Evolutionary conservation across 2,113 vertebrate species (phyloP), one percentile per base, ranked within the genome.

Genomic region (Cervus canadensis): DNA sequence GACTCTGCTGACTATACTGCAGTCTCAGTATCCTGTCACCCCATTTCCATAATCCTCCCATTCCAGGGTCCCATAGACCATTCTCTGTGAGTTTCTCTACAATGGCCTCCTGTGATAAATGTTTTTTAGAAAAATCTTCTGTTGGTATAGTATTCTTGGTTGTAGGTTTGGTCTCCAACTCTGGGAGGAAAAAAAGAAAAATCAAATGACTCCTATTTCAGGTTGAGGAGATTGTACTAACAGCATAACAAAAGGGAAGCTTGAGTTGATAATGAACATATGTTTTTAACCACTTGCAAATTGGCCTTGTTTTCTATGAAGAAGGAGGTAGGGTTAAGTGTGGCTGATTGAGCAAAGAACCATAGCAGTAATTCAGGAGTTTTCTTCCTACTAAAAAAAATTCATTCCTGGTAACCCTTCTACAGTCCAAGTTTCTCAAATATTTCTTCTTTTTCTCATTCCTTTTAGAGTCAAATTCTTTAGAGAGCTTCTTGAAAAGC

Each of bases 11-110:
- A 67, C 14, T 96, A 60, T 94, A 94, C 54, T 95, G 64, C 16
- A 87, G 15, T 91, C 52, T 94, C 43, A 94, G 36, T 85, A 94
- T 93, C 6, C 33, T 95, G 30, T 86, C 14, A 82, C 86, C 90
- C 96, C 91, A 95, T n/a, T 97, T 95, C 96, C 94, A 94, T 60
- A 95, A 81, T 94, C 82, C 30, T 97, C 64, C 82, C n/a, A 88
- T 85, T 67, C 28, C 88, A 25, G 76, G 90, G 81, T 88, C 54
- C 74, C 95, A 95, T 0, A 86, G 76, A 36, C 12, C n/a, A 76
- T 95, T 96, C 21, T 97, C 86, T 45, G 40, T 52, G 62, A 96
- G 62, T 71, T 97, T 97, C 57, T 94, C 76, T 52, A 78, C 11
- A 85, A 67, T 33, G 43, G 43, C 50, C 4, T 94, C 36, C n/a